Evolutionary conservation across 2,888 invertebrate species (phyloP), one percentile per base, ranked within the genome.

Genomic region (Meteorus colon): DNA sequence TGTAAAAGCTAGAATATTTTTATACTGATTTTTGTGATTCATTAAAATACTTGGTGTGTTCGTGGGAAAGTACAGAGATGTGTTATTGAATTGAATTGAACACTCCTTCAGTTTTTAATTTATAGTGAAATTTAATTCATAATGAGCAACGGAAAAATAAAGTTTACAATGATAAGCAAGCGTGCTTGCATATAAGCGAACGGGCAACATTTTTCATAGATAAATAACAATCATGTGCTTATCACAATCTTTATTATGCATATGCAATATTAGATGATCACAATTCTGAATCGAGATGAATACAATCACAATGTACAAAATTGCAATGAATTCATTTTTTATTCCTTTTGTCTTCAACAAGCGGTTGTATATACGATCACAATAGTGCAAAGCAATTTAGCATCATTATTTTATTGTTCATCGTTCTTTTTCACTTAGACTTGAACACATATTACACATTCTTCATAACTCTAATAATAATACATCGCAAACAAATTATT

Each of bases 131-230:
- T 80, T 81, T 63, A 74, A 76, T 82, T 79, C 70, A 78, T 71
- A 81, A 81, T 78, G 81, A 81, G 78, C 80, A 83, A 81, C 81
- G 79, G 62, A 62, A 76, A 76, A 74, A 80, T 80, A 41, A 8
- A 41, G 78, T 79, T 59, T 77, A 80, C 70, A 75, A 77, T 69
- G 77, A 24, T 55, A n/a, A 65, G 34, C 65, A 65, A 37, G 31
- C 37, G n/a, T 68, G 12, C 14, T 24, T 45, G 37, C 24, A 48
- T 19, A 16, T 16, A 66, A 37, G 66, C 67, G 16, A 63, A 63
- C 63, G 4, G 63, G 63, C 31, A 63, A 63, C 31, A 63, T 31
- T 31, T 27, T 63, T 5, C 4, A 63, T 34, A 12, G 16, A 63
- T 5, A 63, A 19, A n/a, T 31, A 63, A 34, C 14, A 63, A 34